Evolutionary conservation across 2,888 invertebrate genomes (phyloP), one percentile per base, ranked within the genome.

Genomic region (Macroteleia sp.): DNA sequence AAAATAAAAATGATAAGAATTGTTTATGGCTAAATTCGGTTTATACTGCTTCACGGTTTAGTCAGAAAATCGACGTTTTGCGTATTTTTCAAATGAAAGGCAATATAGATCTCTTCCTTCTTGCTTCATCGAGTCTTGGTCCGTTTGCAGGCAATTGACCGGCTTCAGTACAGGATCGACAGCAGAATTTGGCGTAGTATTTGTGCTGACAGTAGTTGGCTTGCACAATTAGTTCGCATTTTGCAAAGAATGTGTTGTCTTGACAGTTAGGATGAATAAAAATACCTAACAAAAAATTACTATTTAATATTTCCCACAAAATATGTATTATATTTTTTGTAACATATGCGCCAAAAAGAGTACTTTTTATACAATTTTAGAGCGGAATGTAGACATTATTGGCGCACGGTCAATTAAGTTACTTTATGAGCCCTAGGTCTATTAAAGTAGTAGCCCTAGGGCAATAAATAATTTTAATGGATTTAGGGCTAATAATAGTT

Each of bases 151-250:
- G 92, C 71, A 97, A 92, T 88, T 96, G 96, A 0, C 97, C 97
- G 0, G 97, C 97, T 89, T 96, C 93, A 75, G 97, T 96, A 91
- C 98, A 98, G 1, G 98, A 97, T 90, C 95, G 94, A 92, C 98
- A 99, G 92, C 98, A 99, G 94, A 98, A 97, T 92, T 94, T 94
- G 81, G 97, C 97, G 92, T 98, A 99, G 92, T 98, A 98, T 81
- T 94, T 93, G 92, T 98, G 97, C n/a, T 93, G 92, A 91, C 98
- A 99, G 91, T 95, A 97, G 67, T 94, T 93, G 67, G 95, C 97
- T 86, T 94, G 93, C 2, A 98, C 97, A 85, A 98, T 98, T 64
- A 98, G 93, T 41, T 94, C 93, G 91, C 98, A 99, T 89, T 97
- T 96, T 57, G 98, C 98, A 90, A 97, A 96, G 93, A 94, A 96